Evolutionary conservation across 2,113 vertebrate genomes (phyloP).

Genomic region (Leptodactylus fuscus): DNA sequence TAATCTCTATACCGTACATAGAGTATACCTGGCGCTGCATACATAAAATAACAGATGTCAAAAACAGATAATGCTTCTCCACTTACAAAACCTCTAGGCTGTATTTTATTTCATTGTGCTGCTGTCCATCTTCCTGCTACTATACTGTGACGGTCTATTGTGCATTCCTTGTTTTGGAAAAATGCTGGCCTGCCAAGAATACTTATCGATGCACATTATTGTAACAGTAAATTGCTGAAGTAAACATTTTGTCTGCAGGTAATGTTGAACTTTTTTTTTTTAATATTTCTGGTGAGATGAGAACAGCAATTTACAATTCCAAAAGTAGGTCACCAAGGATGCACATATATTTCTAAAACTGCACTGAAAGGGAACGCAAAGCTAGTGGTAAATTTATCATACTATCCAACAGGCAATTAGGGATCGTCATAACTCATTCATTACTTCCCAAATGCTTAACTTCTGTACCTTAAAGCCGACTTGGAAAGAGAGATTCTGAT

Average conservation of each 20-base stretch:
- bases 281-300: not conserved
- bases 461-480: not conserved
- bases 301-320: conserved; percentile 11
- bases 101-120: not conserved
- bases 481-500: not conserved
- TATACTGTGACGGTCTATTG: conserved; percentile 7
- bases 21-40: not conserved
- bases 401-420: not conserved
- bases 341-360: conserved; percentile 38
- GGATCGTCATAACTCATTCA: not conserved
- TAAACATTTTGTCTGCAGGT: conserved; percentile 44
- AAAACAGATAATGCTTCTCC: conserved; percentile 16
- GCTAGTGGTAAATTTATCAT: conserved; percentile 7
- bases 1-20: not conserved
- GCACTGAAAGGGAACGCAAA: conserved; percentile 8
- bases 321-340: conserved; percentile 34
- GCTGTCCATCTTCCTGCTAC: conserved; percentile 6
- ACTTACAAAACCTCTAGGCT: conserved; percentile 18
- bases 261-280: conserved; percentile 31
- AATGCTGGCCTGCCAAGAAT: rapidly evolving
- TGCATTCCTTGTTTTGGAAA: conserved; percentile 32
- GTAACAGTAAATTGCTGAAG: not conserved
- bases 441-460: not conserved
- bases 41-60: conserved; percentile 33
- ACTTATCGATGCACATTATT: not conserved